Base-by-base conservation (phyloP, 2,888 invertebrate species). In the Cyaniris semiargus region DNA sequence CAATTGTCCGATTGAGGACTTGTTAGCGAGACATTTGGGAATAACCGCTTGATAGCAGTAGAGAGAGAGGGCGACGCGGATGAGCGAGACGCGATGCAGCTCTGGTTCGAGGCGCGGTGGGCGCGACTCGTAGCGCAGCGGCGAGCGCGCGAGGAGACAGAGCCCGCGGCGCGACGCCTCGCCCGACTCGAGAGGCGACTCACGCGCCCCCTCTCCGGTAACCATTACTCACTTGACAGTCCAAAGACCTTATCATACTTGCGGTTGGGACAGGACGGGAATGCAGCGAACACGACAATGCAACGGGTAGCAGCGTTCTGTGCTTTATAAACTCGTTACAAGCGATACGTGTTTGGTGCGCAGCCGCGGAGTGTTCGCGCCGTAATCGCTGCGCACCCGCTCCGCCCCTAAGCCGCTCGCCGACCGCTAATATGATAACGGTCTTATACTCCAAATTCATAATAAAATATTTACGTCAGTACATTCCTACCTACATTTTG, bases 81-180 rank as follows among this genome's bases (percentile, higher is more conserved):
- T 81, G 91, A 91, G 81, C 87, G 91, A 0, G 92, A 91, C 81
- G 90, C 91, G 1, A 91, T 91, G 92, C 92, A 90, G 86, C 86
- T 92, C 48, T 92, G 92, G 92, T 92, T 92, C 85, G 92, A 92
- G 81, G 91, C 91, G 75, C 86, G 92, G 0, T 92, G 92, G 92
- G 90, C 92, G 79, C 83, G 91, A 58, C 86, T 91, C 1, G 89
- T 91, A 77, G 90, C 91, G 21, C 91, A 90, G 83, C 80, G 92
- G 27, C 86, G 90, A 85, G 18, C 82, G 86, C 44, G 88, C 88
- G 79, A 90, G 87, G 84, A 85, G 86, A 23, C 84, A 86, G 58
- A 83, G 87, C 75, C 84, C 77, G 78, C 79, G 27, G 80, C 79
- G 82, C 88, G 75, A 83, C 90, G 90, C 0, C 85, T 90, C 1